Evolutionary conservation across 2,888 invertebrate species (phyloP), one percentile per base, ranked within the genome.

Genomic region (Seira musarum): DNA sequence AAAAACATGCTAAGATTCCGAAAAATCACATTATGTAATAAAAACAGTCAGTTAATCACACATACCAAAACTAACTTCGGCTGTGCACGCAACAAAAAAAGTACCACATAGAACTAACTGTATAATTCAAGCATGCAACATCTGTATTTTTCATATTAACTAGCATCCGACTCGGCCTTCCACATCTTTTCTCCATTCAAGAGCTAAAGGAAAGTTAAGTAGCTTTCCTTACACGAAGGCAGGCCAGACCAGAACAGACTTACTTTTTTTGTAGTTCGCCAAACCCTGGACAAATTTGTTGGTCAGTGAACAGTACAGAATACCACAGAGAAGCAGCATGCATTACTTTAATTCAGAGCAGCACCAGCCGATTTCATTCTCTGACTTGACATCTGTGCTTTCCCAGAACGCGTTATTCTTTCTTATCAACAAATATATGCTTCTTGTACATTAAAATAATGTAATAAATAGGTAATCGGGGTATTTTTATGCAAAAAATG

Each of bases 11-110:
- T 57, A 79, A 64, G 79, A 79, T 63, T 71, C 61, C 70, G 22
- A 71, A 72, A 73, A 79, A 72, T 72, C 68, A 66, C 63, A 79
- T 72, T 79, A 79, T 67, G 67, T 49, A 79, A 79, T 72, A 60
- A 60, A 49, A 72, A 72, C 79, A 79, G 79, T 68, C 63, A 46
- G 61, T 64, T 79, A 63, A 72, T 79, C 79, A 79, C 79, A 72
- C 78, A 78, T 66, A 67, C 64, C 68, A 67, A 72, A 68, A 67
- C 79, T 80, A 63, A 68, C 64, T 64, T 57, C 46, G 70, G 22
- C 49, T 64, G 64, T 64, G 69, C 80, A 74, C 73, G 65, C 74
- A 74, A 53, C 71, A 25, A 60, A 30, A 66, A 65, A 46, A 60
- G 21, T 22, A 21, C 60, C 60, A n/a, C 60, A 60, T 13, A 15